Conservation (phyloP, 2,888 invertebrate genomes). For the Drosophila ezoana region DNA sequence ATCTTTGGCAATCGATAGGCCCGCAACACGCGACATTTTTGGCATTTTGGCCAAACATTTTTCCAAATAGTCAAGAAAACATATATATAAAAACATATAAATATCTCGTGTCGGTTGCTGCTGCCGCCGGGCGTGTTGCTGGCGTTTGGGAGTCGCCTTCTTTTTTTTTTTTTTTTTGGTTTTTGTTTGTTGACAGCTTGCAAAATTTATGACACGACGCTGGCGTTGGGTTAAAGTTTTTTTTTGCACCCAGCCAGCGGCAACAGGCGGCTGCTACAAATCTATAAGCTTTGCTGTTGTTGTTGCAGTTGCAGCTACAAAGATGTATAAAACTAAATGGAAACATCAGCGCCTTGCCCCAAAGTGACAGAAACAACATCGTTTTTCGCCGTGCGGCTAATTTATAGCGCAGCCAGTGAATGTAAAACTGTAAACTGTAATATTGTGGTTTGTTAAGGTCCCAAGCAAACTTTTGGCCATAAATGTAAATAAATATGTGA, state of each 20-base stretch:
- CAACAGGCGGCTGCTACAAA: slow-evolving; percentile 25
- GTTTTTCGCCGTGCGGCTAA: slow-evolving; percentile 39
- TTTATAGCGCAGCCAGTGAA: slow-evolving; percentile 58
- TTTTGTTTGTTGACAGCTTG: slow-evolving; percentile 68
- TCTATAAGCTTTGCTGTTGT: slow-evolving; percentile 20
- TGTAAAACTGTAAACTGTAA: slow-evolving; percentile 32
- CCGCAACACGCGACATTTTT: slow-evolving; percentile 70
- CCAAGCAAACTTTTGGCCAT: neutral
- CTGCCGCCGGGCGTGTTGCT: slow-evolving; percentile 65
- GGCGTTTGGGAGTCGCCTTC: slow-evolving; percentile 31
- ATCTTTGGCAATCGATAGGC: slow-evolving; percentile 67
- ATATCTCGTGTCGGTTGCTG: slow-evolving; percentile 68
- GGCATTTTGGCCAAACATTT: slow-evolving; percentile 62
- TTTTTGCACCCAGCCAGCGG: slow-evolving; percentile 23
- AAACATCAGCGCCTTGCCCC: slow-evolving; percentile 61
- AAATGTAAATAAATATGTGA: neutral
- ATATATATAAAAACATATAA: slow-evolving; percentile 41
- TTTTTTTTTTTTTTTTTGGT: slow-evolving; percentile 11
- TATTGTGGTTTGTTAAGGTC: slow-evolving; percentile 16
- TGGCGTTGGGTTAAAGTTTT: slow-evolving; percentile 62
- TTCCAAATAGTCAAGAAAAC: slow-evolving; percentile 31
- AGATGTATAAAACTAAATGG: slow-evolving; percentile 63
- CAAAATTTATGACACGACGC: slow-evolving; percentile 70
- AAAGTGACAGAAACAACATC: slow-evolving; percentile 61
- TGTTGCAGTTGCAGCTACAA: slow-evolving; percentile 38